Evolutionary conservation across 2,797 vertebrate species (phyloP).

Genomic region (Danio kyathit): DNA sequence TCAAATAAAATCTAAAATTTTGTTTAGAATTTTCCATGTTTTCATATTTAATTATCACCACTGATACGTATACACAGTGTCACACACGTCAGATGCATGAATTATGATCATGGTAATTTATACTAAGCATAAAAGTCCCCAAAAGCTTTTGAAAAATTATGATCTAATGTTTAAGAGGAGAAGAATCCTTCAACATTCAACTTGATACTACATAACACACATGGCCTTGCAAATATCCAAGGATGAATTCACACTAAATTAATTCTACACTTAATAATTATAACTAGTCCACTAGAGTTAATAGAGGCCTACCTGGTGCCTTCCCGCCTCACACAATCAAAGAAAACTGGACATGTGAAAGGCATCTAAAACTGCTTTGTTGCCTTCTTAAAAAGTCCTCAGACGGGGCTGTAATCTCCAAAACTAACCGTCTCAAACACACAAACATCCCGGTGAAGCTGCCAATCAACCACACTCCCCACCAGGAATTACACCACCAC

Average conservation of each 20-base stretch:
- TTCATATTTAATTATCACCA: neutral
- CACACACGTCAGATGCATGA: neutral
- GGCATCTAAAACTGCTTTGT: slow-evolving; percentile 75
- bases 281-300: neutral
- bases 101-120: neutral
- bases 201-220: neutral
- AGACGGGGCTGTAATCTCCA: slow-evolving; percentile 9
- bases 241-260: neutral
- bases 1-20: neutral
- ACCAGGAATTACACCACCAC: neutral
- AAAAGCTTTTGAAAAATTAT: neutral
- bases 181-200: neutral
- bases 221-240: neutral
- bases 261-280: neutral
- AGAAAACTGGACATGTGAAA: slow-evolving; percentile 77
- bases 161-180: neutral
- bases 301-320: slow-evolving; percentile 78
- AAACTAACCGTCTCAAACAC: slow-evolving; percentile 13
- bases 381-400: slow-evolving; percentile 26
- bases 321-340: slow-evolving; percentile 78
- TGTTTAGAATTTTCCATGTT: neutral
- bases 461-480: neutral
- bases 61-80: too few relatives aligned
- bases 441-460: slow-evolving; percentile 26
- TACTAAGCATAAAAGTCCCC: too few relatives aligned